Conservation (phyloP, 2,113 vertebrate species). For the Burhinus oedicnemus region DNA sequence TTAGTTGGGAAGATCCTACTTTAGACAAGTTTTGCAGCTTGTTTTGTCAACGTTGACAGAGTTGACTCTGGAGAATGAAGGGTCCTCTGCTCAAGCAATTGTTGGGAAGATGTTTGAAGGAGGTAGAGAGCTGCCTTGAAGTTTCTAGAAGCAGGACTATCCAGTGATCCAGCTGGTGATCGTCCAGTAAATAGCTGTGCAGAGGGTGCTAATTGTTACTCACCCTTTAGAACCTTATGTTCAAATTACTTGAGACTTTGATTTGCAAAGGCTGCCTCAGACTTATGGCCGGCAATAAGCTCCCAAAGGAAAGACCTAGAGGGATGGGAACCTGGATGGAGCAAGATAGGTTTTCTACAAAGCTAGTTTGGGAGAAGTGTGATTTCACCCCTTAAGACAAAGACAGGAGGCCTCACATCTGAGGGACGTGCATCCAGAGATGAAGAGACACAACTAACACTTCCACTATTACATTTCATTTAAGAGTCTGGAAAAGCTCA, state of each 20-base stretch:
- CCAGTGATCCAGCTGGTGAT: not conserved
- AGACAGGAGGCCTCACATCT: not conserved
- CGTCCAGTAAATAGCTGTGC: not conserved
- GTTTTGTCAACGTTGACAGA: not conserved
- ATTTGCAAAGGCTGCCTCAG: not conserved
- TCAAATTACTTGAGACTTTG: not conserved
- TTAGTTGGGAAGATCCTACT: not conserved
- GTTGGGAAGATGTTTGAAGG: not conserved
- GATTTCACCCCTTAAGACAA: not conserved
- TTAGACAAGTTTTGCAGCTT: not conserved
- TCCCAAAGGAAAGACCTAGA: not conserved
- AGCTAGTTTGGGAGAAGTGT: not conserved
- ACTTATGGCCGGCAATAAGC: not conserved
- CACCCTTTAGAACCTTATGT: not conserved
- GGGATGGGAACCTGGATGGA: not conserved
- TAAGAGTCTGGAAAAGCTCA: constrained; percentile 5
- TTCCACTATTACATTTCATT: not conserved
- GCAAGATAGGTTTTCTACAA: not conserved
- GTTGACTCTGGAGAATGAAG: accelerated
- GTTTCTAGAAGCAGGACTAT: not conserved
- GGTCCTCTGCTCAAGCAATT: not conserved
- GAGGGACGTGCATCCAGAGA: not conserved
- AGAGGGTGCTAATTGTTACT: not conserved
- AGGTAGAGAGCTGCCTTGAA: not conserved
- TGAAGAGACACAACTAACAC: not conserved